Conservation (phyloP, 2,888 invertebrate species). For the Abrostola triplasia region DNA sequence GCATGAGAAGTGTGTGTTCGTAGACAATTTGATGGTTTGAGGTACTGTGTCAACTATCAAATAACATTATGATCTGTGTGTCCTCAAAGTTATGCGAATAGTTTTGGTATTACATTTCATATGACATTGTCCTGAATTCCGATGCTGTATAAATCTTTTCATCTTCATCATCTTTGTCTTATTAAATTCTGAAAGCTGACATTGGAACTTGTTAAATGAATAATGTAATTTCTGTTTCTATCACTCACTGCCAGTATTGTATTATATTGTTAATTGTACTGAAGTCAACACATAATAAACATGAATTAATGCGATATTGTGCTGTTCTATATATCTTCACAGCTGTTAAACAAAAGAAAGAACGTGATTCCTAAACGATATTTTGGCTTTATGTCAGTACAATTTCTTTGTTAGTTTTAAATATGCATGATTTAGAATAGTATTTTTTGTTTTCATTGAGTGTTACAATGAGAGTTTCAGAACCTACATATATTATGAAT, state of each 20-base stretch:
- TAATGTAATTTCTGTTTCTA: slow-evolving; percentile 21
- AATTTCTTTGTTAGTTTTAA: background rate
- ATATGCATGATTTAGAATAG: background rate
- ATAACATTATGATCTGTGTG: slow-evolving; percentile 5
- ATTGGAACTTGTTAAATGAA: slow-evolving; percentile 28
- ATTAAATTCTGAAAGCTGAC: slow-evolving; percentile 15
- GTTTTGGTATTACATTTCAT: slow-evolving; percentile 23
- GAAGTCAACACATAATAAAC: slow-evolving; percentile 25
- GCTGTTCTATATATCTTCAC: background rate
- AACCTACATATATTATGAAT: slow-evolving; percentile 4
- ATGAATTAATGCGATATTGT: slow-evolving; percentile 7
- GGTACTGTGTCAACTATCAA: slow-evolving; percentile 12
- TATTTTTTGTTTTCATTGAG: background rate
- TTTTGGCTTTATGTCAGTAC: background rate
- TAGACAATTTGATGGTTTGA: slow-evolving; percentile 10
- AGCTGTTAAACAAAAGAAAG: background rate
- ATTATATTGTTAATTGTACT: slow-evolving; percentile 15
- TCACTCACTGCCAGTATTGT: slow-evolving; percentile 10
- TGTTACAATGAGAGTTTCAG: background rate
- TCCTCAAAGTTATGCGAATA: slow-evolving; percentile 6
- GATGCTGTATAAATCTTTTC: slow-evolving; percentile 13
- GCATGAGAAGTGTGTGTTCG: slow-evolving; percentile 12
- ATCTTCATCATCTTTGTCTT: background rate
- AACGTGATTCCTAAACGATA: background rate
- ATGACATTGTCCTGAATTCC: slow-evolving; percentile 38